Base-by-base conservation (phyloP, 2,113 vertebrate genomes). In the Trichomycterus rosablanca region DNA sequence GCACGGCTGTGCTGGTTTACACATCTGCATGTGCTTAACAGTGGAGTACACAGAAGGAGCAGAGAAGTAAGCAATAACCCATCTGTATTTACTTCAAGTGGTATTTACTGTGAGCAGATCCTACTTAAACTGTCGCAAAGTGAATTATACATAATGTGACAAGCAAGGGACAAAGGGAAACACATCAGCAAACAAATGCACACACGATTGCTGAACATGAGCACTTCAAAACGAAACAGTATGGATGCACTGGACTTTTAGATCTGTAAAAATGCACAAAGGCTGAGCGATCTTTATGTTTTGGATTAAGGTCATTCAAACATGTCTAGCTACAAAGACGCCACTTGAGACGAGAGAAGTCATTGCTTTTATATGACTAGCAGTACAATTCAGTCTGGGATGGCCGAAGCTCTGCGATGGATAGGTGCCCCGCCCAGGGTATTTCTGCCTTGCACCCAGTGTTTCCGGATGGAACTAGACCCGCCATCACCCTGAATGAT, bases 1-100 rank as follows among this genome's bases (percentile, higher is more conserved):
- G 16, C 56, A 35, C 19, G 37, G 49, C 39, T 48, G 7, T 3
- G 7, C 26, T 35, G 22, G 22, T n/a, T 70, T 51, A 42, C 55
- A 20, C 45, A 66, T 52, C 45, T 20, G 59, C 15, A 54, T 32
- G 9, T 22, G 58, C 34, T 54, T 53, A 58, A 28, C 18, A 6
- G 45, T 32, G 63, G 39, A 15, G 11, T 22, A 48, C 43, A 62
- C 35, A 48, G 54, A 52, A 32, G 18, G 40, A 18, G 35, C 55
- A 57, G 7, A 52, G 70, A 55, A 68, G 60, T 56, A 74, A 63
- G 59, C 51, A 34, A 62, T 56, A 28, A 30, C 15, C 19, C 73
- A 78, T 77, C 70, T 77, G 74, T 60, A 37, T 79, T 74, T 73
- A 78, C 72, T 78, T 46, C 55, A 51, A 24, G n/a, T n/a, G n/a